Evolutionary conservation across 2,888 invertebrate genomes (phyloP), one percentile per base, ranked within the genome.

Genomic region (Agrochola lychnidis): DNA sequence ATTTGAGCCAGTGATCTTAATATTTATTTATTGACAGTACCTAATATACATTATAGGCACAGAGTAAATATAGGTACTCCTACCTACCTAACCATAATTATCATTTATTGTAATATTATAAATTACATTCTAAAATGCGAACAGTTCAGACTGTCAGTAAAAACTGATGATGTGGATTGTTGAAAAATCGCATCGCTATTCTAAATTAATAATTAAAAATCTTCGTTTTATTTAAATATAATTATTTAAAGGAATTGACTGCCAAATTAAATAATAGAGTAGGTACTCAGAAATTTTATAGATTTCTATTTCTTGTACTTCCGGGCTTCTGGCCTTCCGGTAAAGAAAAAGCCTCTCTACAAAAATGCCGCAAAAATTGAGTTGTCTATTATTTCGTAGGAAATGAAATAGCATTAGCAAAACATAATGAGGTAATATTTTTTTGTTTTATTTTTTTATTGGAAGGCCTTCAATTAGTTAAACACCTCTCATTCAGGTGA

Each of bases 81-180:
- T 30, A 30, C 12, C 6, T 6, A 19, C 19, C 51, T n/a, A 40
- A n/a, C 9, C 16, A 9, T 42, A 40, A 42, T 63, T 63, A n/a
- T 42, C 9, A n/a, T 40, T 4, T 16, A 40, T 14, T n/a, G n/a
- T 40, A 14, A 9, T 62, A 22, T 3, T 22, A 22, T 53, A 22
- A 10, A 22, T 53, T 22, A 53, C 22, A 22, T 22, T 51, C 7
- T 51, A 19, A 19, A 48, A 6, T 51, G 51, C 9, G 7, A 51
- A 69, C 51, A 62, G 42, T 62, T 40, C 14, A 16, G 53, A 62
- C 76, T 53, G 62, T 12, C 83, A 74, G 79, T 48, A 61, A 63
- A 42, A 30, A 51, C 42, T 48, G 56, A 68, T 5, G 3, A 40
- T 16, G 4, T 10, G 12, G n/a, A 12, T 22, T 40, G 16, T 16